phyloP scores from a whole-genome alignment of 2,113 vertebrate species.

The Terrapene triunguis region DNA sequence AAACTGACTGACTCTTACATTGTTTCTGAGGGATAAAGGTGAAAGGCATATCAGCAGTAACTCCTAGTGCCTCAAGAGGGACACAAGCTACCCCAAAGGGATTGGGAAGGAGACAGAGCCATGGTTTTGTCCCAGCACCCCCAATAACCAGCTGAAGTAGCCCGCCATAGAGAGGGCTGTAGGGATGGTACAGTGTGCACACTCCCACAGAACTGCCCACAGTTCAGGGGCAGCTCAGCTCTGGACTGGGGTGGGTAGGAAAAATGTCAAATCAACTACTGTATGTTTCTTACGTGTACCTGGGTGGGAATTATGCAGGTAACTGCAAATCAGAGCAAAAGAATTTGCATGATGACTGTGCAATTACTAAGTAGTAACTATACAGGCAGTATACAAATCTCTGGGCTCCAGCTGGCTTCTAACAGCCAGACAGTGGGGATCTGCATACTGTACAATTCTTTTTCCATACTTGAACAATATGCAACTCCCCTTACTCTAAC shows the following conservation, averaged over 20 bases:
- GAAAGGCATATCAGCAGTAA: not conserved
- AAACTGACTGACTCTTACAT: not conserved
- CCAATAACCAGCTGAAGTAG: not conserved
- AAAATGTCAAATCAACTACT: not conserved
- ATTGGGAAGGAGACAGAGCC: not conserved
- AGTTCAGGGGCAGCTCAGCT: conserved; percentile 1
- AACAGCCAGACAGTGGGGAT: not conserved
- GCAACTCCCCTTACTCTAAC: not conserved
- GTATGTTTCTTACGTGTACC: not conserved
- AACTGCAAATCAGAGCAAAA: not conserved
- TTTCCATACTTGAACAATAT: not conserved
- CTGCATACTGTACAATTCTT: not conserved
- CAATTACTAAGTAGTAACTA: not conserved
- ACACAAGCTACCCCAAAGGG: not conserved
- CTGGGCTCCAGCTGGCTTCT: not conserved
- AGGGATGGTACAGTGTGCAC: not conserved
- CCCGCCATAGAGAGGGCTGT: not conserved
- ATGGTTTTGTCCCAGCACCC: not conserved
- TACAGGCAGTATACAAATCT: not conserved
- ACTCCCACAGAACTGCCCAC: not conserved
- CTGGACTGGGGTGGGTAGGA: not conserved
- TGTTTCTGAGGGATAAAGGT: not conserved
- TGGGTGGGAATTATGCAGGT: not conserved
- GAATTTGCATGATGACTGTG: not conserved
- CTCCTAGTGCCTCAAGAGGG: not conserved